Evolutionary conservation across 2,888 invertebrate species (phyloP), one percentile per base, ranked within the genome.

Genomic region (Limenitis camilla): DNA sequence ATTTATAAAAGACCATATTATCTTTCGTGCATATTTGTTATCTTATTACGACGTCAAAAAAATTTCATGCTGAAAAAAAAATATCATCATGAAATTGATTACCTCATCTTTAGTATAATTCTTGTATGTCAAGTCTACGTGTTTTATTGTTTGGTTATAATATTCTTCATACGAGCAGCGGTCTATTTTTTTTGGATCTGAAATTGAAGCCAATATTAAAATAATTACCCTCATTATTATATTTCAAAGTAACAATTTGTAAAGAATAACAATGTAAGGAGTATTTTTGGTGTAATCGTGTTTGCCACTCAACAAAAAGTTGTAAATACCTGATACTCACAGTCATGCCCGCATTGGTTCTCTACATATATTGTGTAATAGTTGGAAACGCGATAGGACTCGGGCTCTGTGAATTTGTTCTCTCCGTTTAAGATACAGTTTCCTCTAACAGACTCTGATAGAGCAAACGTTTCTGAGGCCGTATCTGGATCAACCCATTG

Each of bases 361-460:
- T 95, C 95, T 63, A 96, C 90, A 74, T 96, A 96, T 66, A 94
- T 93, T 31, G 94, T 93, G 63, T 92, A 91, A 65, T 91, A 91
- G 67, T 91, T 91, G 2, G 93, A 91, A 5, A 92, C 92, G 38
- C 94, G 88, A 76, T 93, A 96, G 4, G 94, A 91, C 68, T 92
- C 93, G 0, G 95, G 94, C 61, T 92, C 90, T 1, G 92, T 90
- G 67, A 93, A 91, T 68, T 94, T 90, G 71, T 94, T 93, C 64
- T 92, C 91, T 48, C 89, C 84, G 69, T 92, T 93, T 32, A 96
- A 84, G 7, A 91, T 83, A 70, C 96, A 96, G 60, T 79, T 89
- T 8, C 94, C 92, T n/a, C 74, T 45, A 5, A 67, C 67, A 1
- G 52, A 59, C 30, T 77, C 76, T 4, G 74, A 76, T 52, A 76